Evolutionary conservation across 2,113 vertebrate species (phyloP).

Genomic region (Gasterosteus aculeatus): DNA sequence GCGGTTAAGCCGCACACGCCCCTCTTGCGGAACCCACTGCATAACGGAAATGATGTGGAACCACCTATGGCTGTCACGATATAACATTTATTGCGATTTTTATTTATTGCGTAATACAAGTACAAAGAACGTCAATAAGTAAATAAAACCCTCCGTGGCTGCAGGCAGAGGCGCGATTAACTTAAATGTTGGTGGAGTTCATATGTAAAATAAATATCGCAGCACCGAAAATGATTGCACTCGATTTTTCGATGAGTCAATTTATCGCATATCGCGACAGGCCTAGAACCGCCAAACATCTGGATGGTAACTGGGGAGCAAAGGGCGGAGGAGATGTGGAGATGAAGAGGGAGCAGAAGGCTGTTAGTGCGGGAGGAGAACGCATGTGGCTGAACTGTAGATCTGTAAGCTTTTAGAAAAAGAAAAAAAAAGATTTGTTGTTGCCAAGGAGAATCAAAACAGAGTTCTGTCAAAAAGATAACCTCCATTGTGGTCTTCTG

Average conservation of each 20-base stretch:
- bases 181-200: too few species aligned
- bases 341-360: constrained; percentile 52
- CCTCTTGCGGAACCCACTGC: constrained; percentile 70
- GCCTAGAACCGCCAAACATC: constrained; percentile 77
- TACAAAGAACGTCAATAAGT: too few species aligned
- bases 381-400: constrained; percentile 48
- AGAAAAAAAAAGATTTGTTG: constrained; percentile 40
- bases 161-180: too few species aligned
- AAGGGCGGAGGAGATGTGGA: constrained; percentile 51
- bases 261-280: constrained; percentile 44
- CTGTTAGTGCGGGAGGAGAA: constrained; percentile 51
- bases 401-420: constrained; percentile 48
- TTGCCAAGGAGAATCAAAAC: constrained; percentile 46
- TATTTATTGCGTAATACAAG: too few species aligned
- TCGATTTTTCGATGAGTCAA: too few species aligned
- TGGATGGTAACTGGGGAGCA: constrained; percentile 45
- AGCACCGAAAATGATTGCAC: too few species aligned
- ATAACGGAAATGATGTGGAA: constrained; percentile 19
- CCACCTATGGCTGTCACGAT: too few species aligned
- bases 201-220: too few species aligned
- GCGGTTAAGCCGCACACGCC: constrained; percentile 48
- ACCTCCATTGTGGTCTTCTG: constrained; percentile 37
- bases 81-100: too few species aligned
- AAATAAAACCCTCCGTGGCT: too few species aligned
- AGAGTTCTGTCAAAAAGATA: constrained; percentile 53